phyloP scores from a whole-genome alignment of 2,113 vertebrate genomes.

The Melanotaenia duboulayi region DNA sequence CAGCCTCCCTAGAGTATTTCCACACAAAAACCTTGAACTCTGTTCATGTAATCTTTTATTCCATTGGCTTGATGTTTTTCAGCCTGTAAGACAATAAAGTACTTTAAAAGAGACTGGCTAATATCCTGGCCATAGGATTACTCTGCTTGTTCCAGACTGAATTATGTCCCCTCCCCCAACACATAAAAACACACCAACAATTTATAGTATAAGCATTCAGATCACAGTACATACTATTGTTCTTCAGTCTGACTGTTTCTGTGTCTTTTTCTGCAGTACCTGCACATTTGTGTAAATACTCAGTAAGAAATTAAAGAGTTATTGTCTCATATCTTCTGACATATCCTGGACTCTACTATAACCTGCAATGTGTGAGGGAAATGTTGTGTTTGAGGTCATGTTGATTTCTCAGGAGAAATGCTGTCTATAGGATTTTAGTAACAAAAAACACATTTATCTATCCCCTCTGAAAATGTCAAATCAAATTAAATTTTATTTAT shows the following conservation, averaged over 20 bases:
- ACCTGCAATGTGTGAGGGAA: conserved; percentile 31
- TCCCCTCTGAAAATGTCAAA: too few species aligned
- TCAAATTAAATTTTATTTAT: too few species aligned
- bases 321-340: not conserved
- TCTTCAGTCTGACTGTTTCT: not conserved
- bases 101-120: conserved; percentile 63
- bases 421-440: conserved; percentile 58
- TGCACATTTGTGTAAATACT: too few species aligned
- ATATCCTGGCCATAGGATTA: conserved; percentile 68
- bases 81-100: conserved; percentile 64
- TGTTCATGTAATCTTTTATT: conserved; percentile 77
- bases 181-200: conserved; percentile 9
- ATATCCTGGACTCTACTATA: conserved; percentile 1
- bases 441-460: conserved; percentile 21
- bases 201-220: conserved; percentile 2
- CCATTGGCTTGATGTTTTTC: conserved; percentile 57
- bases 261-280: conserved; percentile 10
- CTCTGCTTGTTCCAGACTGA: conserved; percentile 34
- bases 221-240: conserved; percentile 24
- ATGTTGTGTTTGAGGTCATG: conserved; percentile 66
- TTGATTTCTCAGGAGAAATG: conserved; percentile 77
- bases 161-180: conserved; percentile 23
- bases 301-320: too few species aligned
- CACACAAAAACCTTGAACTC: conserved; percentile 77
- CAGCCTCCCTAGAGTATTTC: conserved; percentile 79